A percentile compares a stretch with the other conserved stretches of the same genome.
phyloP scores from a whole-genome alignment of 2,888 invertebrate genomes.

The Heteropelma amictum region DNA sequence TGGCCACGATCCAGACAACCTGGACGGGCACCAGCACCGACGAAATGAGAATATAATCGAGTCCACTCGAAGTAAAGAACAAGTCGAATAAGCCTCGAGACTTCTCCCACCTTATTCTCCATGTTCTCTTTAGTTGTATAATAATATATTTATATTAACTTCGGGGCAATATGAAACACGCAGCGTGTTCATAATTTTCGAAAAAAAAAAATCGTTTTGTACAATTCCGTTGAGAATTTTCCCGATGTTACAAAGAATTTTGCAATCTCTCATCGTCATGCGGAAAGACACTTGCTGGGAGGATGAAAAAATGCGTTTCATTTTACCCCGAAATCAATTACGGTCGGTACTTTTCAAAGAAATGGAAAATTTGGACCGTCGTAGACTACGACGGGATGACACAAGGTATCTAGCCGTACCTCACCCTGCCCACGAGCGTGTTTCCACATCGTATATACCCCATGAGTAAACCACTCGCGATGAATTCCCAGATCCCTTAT shows the following conservation, averaged over 20 bases:
- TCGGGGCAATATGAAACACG: neutral
- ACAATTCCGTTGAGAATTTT: no score
- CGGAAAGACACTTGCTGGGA: no score
- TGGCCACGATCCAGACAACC: conserved; percentile 63
- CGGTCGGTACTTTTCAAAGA: neutral
- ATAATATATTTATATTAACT: conserved; percentile 5
- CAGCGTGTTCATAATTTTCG: no score
- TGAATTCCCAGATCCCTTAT: conserved; percentile 3
- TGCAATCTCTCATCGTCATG: no score
- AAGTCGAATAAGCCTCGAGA: conserved; percentile 58
- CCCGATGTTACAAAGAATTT: no score
- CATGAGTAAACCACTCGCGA: conserved; percentile 3
- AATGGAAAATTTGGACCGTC: neutral
- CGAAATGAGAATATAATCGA: conserved; percentile 71
- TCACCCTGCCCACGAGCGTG: no score
- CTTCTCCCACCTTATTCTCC: neutral
- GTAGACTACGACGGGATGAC: conserved; percentile 1
- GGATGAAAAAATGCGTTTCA: neutral
- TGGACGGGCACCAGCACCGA: conserved; percentile 47
- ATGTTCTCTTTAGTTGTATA: neutral
- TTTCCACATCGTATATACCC: neutral
- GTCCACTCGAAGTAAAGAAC: conserved; percentile 64
- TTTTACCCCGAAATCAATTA: neutral
- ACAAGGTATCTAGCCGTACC: neutral
- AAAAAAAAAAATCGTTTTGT: no score